Base-by-base conservation (phyloP, 2,888 invertebrate genomes). In the Antheraea yamamai region DNA sequence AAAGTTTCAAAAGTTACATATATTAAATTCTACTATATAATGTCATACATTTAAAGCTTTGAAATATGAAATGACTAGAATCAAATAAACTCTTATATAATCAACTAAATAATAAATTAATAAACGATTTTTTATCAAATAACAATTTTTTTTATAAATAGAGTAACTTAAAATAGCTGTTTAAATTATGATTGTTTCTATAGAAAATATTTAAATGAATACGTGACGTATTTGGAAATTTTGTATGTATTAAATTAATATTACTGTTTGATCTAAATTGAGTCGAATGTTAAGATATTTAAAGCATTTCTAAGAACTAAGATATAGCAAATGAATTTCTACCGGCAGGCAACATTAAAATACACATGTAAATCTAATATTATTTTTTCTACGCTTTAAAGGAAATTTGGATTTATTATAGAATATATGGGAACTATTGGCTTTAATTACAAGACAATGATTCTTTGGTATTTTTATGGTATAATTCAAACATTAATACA, bases 31-130 rank as follows among this genome's bases (percentile, higher is more conserved):
- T 66, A 66, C 30, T 30, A 66, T 30, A 16, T 66, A 16, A 66
- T 39, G 3, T 68, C 4, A 68, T 68, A 70, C 35, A 70, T 70
- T 70, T 35, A 70, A 70, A 70, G 70, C 70, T 70, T 70, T 10
- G 12, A 70, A 39, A 26, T 66, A 2, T 4, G 23, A 6, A 68
- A 35, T 70, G 70, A 70, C 70, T 70, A 70, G 70, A 70, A 70
- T 70, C 39, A 70, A 4, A 70, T 70, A 39, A 39, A 70, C n/a
- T 70, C 39, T 70, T 70, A n/a, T 20, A 70, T 12, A 39, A 70
- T 39, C 16, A 26, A 68, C 68, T 7, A 68, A 68, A 35, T 70
- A 20, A 70, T 20, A 39, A 20, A 30, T 18, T 35, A 35, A 35
- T 30, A 68, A 23, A 26, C 26, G 4, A 66, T 14, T 66, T 20